Base-by-base conservation (phyloP, 1,140 invertebrate species). In the Luehdorfia chinensis region DNA sequence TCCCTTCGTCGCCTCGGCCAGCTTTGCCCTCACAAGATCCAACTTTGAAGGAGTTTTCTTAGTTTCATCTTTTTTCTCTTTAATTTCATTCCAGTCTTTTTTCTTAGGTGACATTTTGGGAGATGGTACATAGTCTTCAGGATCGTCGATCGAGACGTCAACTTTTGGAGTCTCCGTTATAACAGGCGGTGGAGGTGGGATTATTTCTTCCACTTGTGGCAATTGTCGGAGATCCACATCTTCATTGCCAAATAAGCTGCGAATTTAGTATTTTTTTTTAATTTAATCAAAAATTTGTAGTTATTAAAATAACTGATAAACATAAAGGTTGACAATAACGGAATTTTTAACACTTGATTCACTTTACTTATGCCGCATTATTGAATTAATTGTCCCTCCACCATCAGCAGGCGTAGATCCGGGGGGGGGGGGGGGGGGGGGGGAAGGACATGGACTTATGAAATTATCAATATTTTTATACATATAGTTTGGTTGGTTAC, bases 201-300 rank as follows among this genome's bases (percentile, higher is more conserved):
- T 28, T 55, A 87, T 30, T 41, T 90, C 89, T 30, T 88, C 88
- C 2, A 89, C 88, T 69, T 90, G 87, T 1, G 90, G 88, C 6
- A 93, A 69, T 44, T 91, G 91, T 25, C 96, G 88, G 27, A 97
- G 89, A 79, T 98, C 96, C 0, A 96, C 94, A 78, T 97, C 96
- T 83, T 97, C 94, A 48, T 92, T 93, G 14, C 96, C 96, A 89
- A 98, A 98, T 51, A 97, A 89, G 59, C 95, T 97, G 75, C 28
- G 64, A 87, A 59, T 11, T 23, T n/a, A 75, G 88, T n/a, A n/a
- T n/a, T n/a, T n/a, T n/a, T n/a, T n/a, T n/a, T n/a, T n/a, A n/a
- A n/a, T n/a, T n/a, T n/a, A n/a, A n/a, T n/a, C n/a, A n/a, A n/a
- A n/a, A n/a, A n/a, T n/a, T n/a, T n/a, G n/a, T n/a, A n/a, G n/a